Conservation (phyloP, 2,113 vertebrate species). For the Rhabdornis inornatus region DNA sequence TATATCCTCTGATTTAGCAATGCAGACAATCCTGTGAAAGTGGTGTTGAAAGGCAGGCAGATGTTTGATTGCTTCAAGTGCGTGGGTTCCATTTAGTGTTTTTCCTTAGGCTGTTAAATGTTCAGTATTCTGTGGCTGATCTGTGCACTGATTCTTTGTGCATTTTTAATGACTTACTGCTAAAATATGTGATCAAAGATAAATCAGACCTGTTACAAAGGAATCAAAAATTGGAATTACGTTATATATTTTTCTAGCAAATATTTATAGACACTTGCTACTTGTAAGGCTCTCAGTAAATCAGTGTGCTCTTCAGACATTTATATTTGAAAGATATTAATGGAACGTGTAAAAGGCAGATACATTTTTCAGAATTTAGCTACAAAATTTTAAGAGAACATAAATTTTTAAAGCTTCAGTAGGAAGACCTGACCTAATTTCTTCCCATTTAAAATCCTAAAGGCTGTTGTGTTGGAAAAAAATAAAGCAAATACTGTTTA, state of each 20-base stretch:
- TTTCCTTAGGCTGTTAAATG: background rate
- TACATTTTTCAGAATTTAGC: background rate
- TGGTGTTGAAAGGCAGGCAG: background rate
- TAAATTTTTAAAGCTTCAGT: background rate
- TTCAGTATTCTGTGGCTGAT: background rate
- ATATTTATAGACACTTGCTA: background rate
- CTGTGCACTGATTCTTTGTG: background rate
- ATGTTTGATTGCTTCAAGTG: background rate
- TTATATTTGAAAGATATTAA: background rate
- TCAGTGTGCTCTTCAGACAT: background rate
- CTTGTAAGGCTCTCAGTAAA: background rate
- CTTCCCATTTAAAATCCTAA: background rate
- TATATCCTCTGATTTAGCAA: background rate
- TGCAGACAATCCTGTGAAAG: background rate
- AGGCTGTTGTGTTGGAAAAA: background rate
- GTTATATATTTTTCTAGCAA: background rate
- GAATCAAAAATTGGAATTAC: background rate
- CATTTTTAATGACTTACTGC: background rate
- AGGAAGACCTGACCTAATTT: background rate
- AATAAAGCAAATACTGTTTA: background rate
- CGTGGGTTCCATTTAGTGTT: background rate
- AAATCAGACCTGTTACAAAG: background rate
- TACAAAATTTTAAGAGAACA: background rate
- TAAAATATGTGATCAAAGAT: conserved; percentile 6
- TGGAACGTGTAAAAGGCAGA: background rate